Evolutionary conservation across 2,888 invertebrate species (phyloP), one percentile per base, ranked within the genome.

Genomic region (Acanthosepion pharaonis): DNA sequence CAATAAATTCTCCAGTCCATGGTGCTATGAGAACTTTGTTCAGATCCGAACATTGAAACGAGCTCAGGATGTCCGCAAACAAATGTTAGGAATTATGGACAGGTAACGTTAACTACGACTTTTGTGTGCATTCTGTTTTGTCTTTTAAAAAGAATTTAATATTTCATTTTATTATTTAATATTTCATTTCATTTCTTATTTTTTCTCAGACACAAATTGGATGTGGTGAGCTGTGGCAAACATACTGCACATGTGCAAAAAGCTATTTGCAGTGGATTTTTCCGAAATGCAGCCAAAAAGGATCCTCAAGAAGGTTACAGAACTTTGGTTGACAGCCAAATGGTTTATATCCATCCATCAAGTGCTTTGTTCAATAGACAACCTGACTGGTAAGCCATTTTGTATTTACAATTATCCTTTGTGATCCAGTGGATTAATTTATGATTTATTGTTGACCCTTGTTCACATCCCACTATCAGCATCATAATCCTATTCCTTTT

Each of bases 1-100:
- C 97, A 99, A 99, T 97, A 99, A 99, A 97, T 99, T 99, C 97
- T 99, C 99, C 0, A 99, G 99, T 97, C 99, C 99, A 0, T 99
- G 99, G 99, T 99, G 99, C 97, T 99, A 99, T 97, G 99, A 99
- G 97, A 99, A 99, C 98, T 99, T 99, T 97, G 99, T 99, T 8
- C 99, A 99, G 98, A 99, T 99, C 48, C 98, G 99, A 49, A 99
- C 99, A 0, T 97, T 99, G 95, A 99, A 99, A 97, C 98, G 99
- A 48, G 99, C 99, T 0, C 99, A 99, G 97, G 99, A 99, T 98
- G 99, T 99, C 0, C 98, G 99, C 92, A 99, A 99, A 97, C 99
- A 99, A 97, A 98, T 99, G 97, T 98, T 99, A 53, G 99, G 99
- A 0, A 99, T 99, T 95, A 99, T 99, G 99, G 99, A 99, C 97